Base-by-base conservation (phyloP, 2,797 vertebrate genomes). In the Hyperoplus immaculatus region DNA sequence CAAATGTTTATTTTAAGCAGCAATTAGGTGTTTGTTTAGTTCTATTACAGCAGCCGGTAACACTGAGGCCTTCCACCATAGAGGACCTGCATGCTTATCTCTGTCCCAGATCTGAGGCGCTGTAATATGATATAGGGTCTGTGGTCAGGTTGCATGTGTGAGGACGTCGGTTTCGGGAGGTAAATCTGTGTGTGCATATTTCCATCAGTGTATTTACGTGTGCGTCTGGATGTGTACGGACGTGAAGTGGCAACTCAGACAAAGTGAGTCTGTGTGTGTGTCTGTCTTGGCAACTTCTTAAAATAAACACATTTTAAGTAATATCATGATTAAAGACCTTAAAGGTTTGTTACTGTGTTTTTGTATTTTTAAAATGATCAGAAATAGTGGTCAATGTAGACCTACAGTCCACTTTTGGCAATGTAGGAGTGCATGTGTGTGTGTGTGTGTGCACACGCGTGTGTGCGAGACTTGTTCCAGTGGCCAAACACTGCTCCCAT, bases 401-500 rank as follows among this genome's bases (percentile, higher is more conserved):
- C 29, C 2, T 29, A 29, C 29, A 29, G 29, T 29, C 29, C 29
- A 29, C 29, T 29, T 29, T 29, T 29, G 29, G 29, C 29, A 29
- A 29, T 29, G 29, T 29, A 29, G 29, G 29, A 29, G 29, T 29
- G 29, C 29, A 29, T 29, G 29, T 29, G 29, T 29, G 29, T 29
- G 29, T 29, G 29, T 29, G 29, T 29, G 29, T 29, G 29, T 29
- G 29, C 29, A 29, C 29, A 29, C 29, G 29, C 29, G 64, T 66
- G 71, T 69, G 69, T 77, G 73, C 42, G 61, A 66, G 69, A 43
- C 71, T 73, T 4, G 61, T 78, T 90, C 74, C 86, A 77, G 72
- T 56, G 80, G 78, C 78, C 74, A 75, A 89, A 89, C 85, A 90
- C 81, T 91, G 82, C 82, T 81, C 70, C 88, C 84, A 91, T 87